Percentiles rank a stretch among this genome's conserved stretches.
Evolutionary conservation across 2,113 vertebrate genomes (phyloP).

Genomic region (Oncorhynchus gorbuscha): DNA sequence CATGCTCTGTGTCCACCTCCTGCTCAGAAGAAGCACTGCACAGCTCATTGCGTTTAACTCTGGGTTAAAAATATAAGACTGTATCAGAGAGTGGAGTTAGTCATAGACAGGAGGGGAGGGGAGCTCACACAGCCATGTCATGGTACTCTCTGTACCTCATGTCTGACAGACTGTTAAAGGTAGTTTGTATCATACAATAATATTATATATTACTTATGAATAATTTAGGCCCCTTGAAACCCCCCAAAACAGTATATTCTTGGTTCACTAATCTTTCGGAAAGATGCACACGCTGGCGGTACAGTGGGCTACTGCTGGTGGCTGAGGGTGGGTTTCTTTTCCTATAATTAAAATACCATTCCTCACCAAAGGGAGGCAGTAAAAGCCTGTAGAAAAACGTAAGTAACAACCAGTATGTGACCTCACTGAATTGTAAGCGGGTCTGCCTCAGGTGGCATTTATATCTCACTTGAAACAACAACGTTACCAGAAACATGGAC

Average conservation of each 20-base stretch:
- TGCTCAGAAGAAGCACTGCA: too few species aligned
- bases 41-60: too few species aligned
- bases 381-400: constrained; percentile 4
- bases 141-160: too few species aligned
- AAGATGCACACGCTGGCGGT: not conserved
- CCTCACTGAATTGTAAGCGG: not conserved
- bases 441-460: not conserved
- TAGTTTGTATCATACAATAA: too few species aligned
- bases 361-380: constrained; percentile 15
- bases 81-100: too few species aligned
- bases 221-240: too few species aligned
- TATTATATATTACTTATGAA: too few species aligned
- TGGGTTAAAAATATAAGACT: too few species aligned
- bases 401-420: not conserved
- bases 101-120: too few species aligned
- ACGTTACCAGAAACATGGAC: not conserved
- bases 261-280: not conserved
- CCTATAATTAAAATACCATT: not conserved
- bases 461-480: not conserved
- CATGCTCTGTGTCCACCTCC: too few species aligned
- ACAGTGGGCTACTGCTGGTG: too few species aligned
- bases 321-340: not conserved
- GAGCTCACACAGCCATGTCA: too few species aligned
- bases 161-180: not conserved
- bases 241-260: not conserved